phyloP scores from a whole-genome alignment of 2,113 vertebrate genomes.

The Miniopterus natalensis region DNA sequence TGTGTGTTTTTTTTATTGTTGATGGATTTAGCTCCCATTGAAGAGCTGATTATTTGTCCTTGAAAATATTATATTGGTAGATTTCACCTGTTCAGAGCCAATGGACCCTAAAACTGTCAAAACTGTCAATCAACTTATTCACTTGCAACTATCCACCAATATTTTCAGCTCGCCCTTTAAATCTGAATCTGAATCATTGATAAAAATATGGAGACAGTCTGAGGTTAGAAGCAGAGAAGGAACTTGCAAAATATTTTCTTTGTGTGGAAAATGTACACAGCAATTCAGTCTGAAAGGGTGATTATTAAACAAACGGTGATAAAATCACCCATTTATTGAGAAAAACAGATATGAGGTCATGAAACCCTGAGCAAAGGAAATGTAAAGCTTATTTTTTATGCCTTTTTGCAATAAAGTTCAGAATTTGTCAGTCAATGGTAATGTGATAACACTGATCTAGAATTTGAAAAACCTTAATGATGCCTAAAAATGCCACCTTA shows the following conservation, averaged over 20 bases:
- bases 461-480: conserved; percentile 26
- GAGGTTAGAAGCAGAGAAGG: background rate
- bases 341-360: background rate
- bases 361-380: background rate
- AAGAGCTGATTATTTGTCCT: background rate
- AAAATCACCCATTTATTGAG: background rate
- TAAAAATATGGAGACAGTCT: background rate
- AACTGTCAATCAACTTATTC: background rate
- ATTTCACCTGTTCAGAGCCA: background rate
- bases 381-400: background rate
- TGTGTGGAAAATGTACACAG: background rate
- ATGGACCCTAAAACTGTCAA: background rate
- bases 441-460: background rate
- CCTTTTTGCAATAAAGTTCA: background rate
- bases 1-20: background rate
- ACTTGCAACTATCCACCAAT: background rate
- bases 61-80: background rate
- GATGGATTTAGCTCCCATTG: background rate
- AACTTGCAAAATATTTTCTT: background rate
- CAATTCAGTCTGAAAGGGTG: background rate
- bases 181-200: background rate
- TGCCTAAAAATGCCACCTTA: conserved; percentile 37
- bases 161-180: background rate
- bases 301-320: background rate
- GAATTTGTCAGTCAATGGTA: background rate